These are phyloP conservation scores for Acyrthosiphon pisum DNA, from an alignment of 1,140 invertebrate genomes.

Conservation along the genomic window DNA sequence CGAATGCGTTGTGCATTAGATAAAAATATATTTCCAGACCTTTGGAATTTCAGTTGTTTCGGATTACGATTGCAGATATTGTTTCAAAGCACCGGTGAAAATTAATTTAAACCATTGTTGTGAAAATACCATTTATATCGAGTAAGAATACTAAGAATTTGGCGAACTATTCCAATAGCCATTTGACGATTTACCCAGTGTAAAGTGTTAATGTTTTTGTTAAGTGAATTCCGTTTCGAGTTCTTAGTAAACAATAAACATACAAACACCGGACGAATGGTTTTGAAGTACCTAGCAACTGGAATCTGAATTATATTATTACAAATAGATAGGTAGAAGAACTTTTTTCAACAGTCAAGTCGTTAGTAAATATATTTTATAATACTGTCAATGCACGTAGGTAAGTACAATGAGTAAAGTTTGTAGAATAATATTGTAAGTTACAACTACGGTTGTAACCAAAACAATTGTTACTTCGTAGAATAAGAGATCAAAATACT, in stretches of 20 bases:
- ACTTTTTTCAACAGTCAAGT: too few species aligned
- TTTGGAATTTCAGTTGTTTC: background rate
- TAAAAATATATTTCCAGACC: background rate
- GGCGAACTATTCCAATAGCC: background rate
- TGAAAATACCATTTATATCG: background rate
- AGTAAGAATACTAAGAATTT: too few species aligned
- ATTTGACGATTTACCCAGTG: background rate
- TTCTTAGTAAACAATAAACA: background rate
- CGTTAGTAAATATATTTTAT: too few species aligned
- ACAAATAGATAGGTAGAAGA: too few species aligned
- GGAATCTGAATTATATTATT: background rate
- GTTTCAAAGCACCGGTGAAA: background rate
- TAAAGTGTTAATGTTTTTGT: constrained; percentile 4
- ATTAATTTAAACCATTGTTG: background rate
- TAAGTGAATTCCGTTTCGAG: constrained; percentile 4
- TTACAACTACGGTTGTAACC: too few species aligned
- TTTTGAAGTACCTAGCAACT: background rate
- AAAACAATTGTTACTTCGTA: too few species aligned
- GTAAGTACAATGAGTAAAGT: too few species aligned
- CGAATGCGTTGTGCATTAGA: background rate
- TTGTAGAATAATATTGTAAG: too few species aligned
- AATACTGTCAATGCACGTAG: too few species aligned
- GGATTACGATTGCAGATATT: background rate
- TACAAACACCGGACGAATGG: background rate
- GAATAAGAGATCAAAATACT: too few species aligned